Evolutionary conservation across 2,113 vertebrate species (phyloP), one percentile per base, ranked within the genome.

Genomic region (Equus przewalskii): DNA sequence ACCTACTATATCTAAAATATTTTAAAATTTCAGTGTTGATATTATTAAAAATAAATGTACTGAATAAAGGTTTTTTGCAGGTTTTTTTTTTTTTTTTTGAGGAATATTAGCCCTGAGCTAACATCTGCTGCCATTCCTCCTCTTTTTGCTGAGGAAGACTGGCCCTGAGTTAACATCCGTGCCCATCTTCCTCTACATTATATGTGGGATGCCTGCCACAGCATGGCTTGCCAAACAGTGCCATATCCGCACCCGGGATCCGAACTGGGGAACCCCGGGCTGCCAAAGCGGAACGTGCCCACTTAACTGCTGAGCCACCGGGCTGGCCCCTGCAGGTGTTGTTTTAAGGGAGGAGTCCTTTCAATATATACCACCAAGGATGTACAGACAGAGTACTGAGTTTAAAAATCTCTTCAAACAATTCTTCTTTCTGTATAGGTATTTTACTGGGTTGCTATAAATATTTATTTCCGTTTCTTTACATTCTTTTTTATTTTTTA

Each of bases 391-490:
- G 3, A n/a, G 4, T 58, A n/a, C 21, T 86, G 60, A 78, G 44
- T 81, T 49, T 56, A 56, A 80, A 78, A 64, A 30, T 76, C 22
- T 51, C 15, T n/a, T 46, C n/a, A 46, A 19, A 54, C 78, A 88
- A 33, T 75, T 75, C 16, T 56, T 41, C 83, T 46, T 8, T 58
- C 51, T 54, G n/a, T 62, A 22, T 73, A 75, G 9, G 10, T 85
- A 56, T 33, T 76, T 60, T 64, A n/a, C 15, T 24, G 28, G 46
- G 82, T 90, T 49, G 33, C 28, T 79, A 54, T n/a, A 21, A 70
- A 41, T 89, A 36, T 51, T 82, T 54, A 44, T 91, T 95, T 91
- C 58, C 22, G 22, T 70, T 78, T 73, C 30, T 76, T 81, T 92
- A 65, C 30, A 85, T 24, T 46, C 14, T 54, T 22, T 91, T 44